These are phyloP conservation scores for Cairina moschata DNA, from an alignment of 2,113 vertebrate species.

Conservation along the genomic window DNA sequence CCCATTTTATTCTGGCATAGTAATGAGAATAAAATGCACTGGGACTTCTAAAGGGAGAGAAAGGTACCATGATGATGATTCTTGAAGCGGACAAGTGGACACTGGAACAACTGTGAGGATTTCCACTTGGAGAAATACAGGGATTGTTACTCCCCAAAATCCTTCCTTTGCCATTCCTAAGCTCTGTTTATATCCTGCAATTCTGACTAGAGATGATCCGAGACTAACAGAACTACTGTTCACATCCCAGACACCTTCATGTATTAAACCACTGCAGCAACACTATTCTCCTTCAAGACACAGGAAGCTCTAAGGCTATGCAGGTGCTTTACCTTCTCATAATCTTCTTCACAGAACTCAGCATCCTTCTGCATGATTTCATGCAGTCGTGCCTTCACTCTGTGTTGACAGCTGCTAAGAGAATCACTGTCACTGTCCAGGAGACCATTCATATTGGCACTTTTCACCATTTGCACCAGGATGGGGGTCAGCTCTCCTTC, in stretches of 20 bases:
- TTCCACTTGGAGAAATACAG: background rate
- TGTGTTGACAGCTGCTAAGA: conserved; percentile 93
- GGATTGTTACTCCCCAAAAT: background rate
- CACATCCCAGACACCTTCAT: background rate
- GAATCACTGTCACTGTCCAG: conserved; percentile 97
- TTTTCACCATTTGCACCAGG: conserved; percentile 99
- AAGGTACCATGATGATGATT: background rate
- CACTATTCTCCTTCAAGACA: background rate
- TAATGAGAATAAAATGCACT: background rate
- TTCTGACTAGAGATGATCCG: background rate
- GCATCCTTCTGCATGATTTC: conserved; percentile 95
- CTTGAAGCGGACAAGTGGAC: background rate
- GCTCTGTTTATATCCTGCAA: background rate
- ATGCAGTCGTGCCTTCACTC: conserved; percentile 92
- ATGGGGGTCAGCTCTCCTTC: conserved; percentile 98
- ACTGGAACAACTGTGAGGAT: background rate
- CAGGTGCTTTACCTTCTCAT: conserved; percentile 83
- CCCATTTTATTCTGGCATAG: background rate
- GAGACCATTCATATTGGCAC: conserved; percentile 98
- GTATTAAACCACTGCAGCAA: background rate
- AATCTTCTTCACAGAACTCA: conserved; percentile 88
- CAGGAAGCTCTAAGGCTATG: background rate
- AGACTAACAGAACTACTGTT: background rate
- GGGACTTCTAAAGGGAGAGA: background rate
- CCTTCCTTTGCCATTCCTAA: background rate